Base-by-base conservation (phyloP, 2,888 invertebrate species). In the Chrysolina americana region DNA sequence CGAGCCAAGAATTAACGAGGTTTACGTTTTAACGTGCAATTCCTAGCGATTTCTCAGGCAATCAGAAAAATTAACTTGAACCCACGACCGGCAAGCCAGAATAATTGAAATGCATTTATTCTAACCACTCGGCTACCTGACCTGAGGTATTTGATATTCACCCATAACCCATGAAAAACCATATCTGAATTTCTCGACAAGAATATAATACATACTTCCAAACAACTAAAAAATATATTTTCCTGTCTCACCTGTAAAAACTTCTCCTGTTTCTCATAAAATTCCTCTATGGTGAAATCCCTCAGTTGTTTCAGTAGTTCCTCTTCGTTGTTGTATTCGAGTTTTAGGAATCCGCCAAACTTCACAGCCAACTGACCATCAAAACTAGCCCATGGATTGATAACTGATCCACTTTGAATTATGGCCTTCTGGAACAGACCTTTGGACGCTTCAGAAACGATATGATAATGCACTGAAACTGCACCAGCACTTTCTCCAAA, bases 261-360 rank as follows among this genome's bases (percentile, higher is more conserved):
- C 73, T 79, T 79, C 48, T 80, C 73, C 68, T 80, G 80, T 0
- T 80, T 78, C 0, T 63, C 48, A 23, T 78, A 76, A 5, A 84
- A 59, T 44, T 80, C 77, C 62, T 75, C 65, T 10, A 73, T 65
- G 1, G 81, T 41, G 41, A 80, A 41, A 50, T 53, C 65, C 70
- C 76, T 68, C 28, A 84, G 71, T 21, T 79, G 50, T 53, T 82
- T 76, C 64, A 85, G 74, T 21, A 81, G 80, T 59, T 80, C 78
- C 64, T 74, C 77, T 65, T 83, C 84, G 36, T 65, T 77, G 36
- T 74, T 78, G 59, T 79, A 76, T 2, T 84, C 79, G 23, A 77
- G 77, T 19, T 80, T 80, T 9, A 81, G 59, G 28, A 19, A n/a
- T 65, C 80, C 78, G 5, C 77, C 78, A 13, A 83, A 69, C 13